phyloP scores from a whole-genome alignment of 2,797 vertebrate species.

The Hoplostethus mediterraneus region DNA sequence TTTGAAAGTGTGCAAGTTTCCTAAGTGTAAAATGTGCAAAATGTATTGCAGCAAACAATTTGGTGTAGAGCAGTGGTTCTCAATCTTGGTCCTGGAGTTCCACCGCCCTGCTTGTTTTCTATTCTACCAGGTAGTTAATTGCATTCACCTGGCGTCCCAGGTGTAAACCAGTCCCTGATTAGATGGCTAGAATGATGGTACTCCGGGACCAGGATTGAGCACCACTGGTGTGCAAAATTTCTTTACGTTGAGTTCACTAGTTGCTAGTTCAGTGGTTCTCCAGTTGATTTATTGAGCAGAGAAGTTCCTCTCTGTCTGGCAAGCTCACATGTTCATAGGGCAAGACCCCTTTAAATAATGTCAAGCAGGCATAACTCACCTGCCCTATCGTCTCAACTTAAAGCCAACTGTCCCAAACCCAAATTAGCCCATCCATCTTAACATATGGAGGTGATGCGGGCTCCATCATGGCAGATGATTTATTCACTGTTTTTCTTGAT shows the following conservation, averaged over 20 bases:
- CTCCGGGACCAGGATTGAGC: too few relatives aligned
- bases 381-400: slow-evolving; percentile 4
- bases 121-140: too few relatives aligned
- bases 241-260: background rate
- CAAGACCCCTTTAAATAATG: slow-evolving; percentile 32
- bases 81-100: too few relatives aligned
- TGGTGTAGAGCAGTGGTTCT: too few relatives aligned
- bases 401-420: slow-evolving; percentile 23
- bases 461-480: slow-evolving; percentile 62
- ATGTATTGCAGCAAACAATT: too few relatives aligned
- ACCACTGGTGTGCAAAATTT: too few relatives aligned
- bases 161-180: too few relatives aligned
- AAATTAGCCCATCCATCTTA: slow-evolving; percentile 43
- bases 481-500: slow-evolving; percentile 71
- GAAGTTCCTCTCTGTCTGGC: slow-evolving; percentile 23
- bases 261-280: slow-evolving; percentile 8
- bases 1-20: background rate
- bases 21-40: too few relatives aligned
- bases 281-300: slow-evolving; percentile 35
- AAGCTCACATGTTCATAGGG: slow-evolving; percentile 31
- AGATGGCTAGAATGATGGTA: too few relatives aligned
- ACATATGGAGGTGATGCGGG: slow-evolving; percentile 34
- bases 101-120: too few relatives aligned
- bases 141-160: too few relatives aligned
- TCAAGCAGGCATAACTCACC: slow-evolving; percentile 23